phyloP scores from a whole-genome alignment of 2,888 invertebrate species.

The Exephanes ischioxanthus region DNA sequence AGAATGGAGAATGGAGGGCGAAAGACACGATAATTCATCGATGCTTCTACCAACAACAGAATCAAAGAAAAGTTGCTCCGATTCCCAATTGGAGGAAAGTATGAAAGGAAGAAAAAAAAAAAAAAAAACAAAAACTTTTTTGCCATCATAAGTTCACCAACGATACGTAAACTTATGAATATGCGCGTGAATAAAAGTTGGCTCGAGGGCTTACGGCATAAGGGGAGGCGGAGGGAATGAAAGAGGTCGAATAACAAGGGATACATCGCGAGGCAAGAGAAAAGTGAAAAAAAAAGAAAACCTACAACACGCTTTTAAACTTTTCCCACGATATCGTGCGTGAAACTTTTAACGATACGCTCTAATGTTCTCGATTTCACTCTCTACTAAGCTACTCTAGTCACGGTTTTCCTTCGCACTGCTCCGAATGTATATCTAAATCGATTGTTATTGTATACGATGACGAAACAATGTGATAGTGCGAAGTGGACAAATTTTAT shows the following conservation, averaged over 20 bases:
- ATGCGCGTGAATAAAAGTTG: constrained; percentile 32
- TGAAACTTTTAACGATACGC: constrained; percentile 21
- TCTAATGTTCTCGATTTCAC: constrained; percentile 14
- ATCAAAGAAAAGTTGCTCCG: not conserved
- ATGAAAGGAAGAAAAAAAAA: not conserved
- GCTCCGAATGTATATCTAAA: not conserved
- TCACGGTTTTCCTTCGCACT: not conserved
- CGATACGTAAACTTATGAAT: constrained; percentile 36
- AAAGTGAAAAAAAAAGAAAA: not conserved
- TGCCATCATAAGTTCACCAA: constrained; percentile 10
- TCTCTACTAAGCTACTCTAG: not conserved
- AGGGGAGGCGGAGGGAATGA: not conserved
- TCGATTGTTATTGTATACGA: not conserved
- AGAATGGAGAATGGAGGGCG: not conserved
- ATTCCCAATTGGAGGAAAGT: not conserved
- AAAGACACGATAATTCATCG: constrained; percentile 25
- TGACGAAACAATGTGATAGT: no score
- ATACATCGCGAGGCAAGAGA: not conserved
- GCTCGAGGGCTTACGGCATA: constrained; percentile 9
- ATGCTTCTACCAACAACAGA: constrained; percentile 28
- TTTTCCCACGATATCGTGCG: not conserved
- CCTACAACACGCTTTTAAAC: constrained; percentile 15
- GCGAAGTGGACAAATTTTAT: no score
- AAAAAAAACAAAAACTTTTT: constrained; percentile 8
- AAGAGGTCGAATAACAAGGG: not conserved